Conservation (phyloP, 2,113 vertebrate species). For the Stomatorhinus ivindoensis region DNA sequence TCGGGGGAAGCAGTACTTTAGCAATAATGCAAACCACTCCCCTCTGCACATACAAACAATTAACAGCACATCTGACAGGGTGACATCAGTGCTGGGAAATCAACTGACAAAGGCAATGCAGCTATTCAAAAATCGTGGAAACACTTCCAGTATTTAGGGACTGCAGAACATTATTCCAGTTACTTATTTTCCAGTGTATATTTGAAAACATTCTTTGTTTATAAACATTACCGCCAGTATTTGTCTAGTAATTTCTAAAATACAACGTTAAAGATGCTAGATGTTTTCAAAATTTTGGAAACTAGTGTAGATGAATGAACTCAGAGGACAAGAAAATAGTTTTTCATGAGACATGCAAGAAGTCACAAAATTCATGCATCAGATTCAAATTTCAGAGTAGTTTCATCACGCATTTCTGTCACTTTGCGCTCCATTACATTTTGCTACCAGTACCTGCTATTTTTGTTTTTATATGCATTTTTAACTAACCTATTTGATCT, state of each 20-base stretch:
- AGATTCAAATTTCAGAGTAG: background rate
- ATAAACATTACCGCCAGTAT: no score
- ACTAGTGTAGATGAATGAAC: background rate
- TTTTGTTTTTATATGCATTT: background rate
- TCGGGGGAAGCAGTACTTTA: background rate
- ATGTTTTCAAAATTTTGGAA: no score
- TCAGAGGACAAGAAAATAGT: background rate
- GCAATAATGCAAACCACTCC: background rate
- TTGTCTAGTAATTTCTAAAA: no score
- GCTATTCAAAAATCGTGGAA: background rate
- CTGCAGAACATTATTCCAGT: no score
- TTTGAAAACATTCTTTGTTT: no score
- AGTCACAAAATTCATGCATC: background rate
- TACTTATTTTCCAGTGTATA: no score
- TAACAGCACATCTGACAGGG: background rate
- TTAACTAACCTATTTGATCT: background rate
- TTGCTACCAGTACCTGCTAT: background rate
- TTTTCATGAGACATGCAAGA: background rate
- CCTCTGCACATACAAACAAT: background rate
- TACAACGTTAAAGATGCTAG: no score
- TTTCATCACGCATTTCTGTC: background rate
- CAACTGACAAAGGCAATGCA: background rate
- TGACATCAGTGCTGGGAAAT: background rate
- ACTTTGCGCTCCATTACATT: background rate
- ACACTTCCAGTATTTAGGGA: no score